Evolutionary conservation across 2,888 invertebrate species (phyloP).

Genomic region (Microdon myrmicae): DNA sequence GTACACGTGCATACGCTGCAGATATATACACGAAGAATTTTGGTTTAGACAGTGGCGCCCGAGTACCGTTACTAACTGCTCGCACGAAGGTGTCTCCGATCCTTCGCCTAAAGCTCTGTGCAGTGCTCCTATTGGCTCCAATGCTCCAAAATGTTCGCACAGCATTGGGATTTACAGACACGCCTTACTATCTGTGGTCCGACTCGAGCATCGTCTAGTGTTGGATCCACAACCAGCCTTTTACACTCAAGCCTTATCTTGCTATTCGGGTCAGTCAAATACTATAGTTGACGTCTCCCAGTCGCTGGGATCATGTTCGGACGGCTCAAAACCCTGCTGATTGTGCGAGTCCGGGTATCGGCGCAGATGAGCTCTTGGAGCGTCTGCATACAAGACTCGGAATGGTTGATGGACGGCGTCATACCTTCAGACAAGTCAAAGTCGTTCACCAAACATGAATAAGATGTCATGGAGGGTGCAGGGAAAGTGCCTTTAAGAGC

Average conservation of each 20-base stretch:
- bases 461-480: conserved; percentile 1
- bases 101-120: background rate
- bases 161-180: conserved; percentile 5
- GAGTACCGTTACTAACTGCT: background rate
- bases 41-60: background rate
- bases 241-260: background rate
- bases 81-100: conserved; percentile 4
- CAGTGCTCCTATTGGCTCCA: conserved; percentile 1
- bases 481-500: background rate
- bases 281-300: background rate
- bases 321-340: conserved; percentile 10
- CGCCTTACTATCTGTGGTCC: conserved; percentile 3
- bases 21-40: background rate
- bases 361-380: background rate
- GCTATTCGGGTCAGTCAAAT: background rate
- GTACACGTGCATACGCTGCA: conserved; percentile 4
- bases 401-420: background rate
- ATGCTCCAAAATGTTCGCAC: conserved; percentile 2
- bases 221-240: background rate
- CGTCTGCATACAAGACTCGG: conserved; percentile 16
- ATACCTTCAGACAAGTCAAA: conserved; percentile 1
- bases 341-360: conserved; percentile 6
- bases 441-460: background rate
- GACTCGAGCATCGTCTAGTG: background rate
- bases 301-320: conserved; percentile 6